Percentiles rank a stretch among this genome's conserved stretches.
Evolutionary conservation across 2,797 vertebrate genomes (phyloP).

Genomic region (Onychomys arenicola): DNA sequence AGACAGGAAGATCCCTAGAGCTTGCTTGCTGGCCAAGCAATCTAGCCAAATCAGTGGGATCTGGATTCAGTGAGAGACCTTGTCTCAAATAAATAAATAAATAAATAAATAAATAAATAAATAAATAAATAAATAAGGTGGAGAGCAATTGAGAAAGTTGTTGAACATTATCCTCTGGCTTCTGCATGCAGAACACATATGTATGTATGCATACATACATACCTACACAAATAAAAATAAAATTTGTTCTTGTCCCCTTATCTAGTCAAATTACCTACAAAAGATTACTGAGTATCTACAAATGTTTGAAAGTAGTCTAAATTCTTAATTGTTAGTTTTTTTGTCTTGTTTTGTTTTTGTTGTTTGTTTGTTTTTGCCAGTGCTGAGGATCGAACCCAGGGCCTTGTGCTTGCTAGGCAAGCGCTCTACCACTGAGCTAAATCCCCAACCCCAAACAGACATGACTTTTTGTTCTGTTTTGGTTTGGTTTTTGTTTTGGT

Average conservation of each 20-base stretch:
- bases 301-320: conserved; percentile 22
- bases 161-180: neutral
- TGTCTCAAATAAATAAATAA: neutral
- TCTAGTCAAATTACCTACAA: neutral
- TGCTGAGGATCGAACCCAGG: too few species aligned
- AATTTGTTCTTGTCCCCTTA: neutral
- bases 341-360: too few species aligned
- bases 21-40: neutral
- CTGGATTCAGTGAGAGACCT: neutral
- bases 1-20: neutral
- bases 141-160: neutral
- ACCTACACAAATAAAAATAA: neutral
- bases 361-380: too few species aligned
- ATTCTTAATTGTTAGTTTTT: conserved; percentile 28
- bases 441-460: too few species aligned
- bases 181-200: neutral
- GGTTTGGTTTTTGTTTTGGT: too few species aligned
- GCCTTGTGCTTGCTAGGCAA: too few species aligned
- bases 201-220: neutral
- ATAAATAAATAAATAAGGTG: neutral
- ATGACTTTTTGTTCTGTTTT: too few species aligned
- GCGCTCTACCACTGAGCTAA: too few species aligned
- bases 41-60: neutral
- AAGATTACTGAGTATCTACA: neutral
- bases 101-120: too few species aligned